Conservation (phyloP, 1,140 invertebrate species). For the Kradibia gibbosae region DNA sequence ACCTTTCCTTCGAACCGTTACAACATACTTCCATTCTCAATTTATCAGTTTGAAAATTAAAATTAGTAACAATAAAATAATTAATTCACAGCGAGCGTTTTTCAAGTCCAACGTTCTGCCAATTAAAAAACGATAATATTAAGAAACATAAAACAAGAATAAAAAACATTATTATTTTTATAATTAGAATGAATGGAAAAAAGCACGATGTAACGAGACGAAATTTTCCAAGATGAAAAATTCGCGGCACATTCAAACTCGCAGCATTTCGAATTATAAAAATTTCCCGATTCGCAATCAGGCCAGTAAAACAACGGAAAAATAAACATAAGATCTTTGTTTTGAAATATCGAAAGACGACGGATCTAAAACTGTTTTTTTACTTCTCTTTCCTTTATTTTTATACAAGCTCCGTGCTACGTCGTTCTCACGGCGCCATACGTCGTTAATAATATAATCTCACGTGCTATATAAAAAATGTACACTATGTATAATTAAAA, state of each 20-base stretch:
- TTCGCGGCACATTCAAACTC: slow-evolving; percentile 48
- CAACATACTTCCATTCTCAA: slow-evolving; percentile 42
- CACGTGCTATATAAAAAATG: slow-evolving; percentile 72
- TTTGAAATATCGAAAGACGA: slow-evolving; percentile 43
- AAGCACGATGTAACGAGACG: slow-evolving; percentile 44
- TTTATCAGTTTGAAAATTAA: slow-evolving; percentile 2
- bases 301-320: slow-evolving; percentile 52
- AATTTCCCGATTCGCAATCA: slow-evolving; percentile 48
- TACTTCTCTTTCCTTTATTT: slow-evolving; percentile 50
- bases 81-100: slow-evolving; percentile 4
- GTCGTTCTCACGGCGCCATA: slow-evolving; percentile 47
- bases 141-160: slow-evolving; percentile 30
- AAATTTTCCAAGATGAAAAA: slow-evolving; percentile 8
- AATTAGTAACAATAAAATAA: slow-evolving; percentile 26
- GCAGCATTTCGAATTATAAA: slow-evolving; percentile 40
- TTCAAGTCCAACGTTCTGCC: background rate
- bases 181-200: slow-evolving; percentile 19
- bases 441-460: slow-evolving; percentile 64
- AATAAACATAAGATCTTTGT: slow-evolving; percentile 34
- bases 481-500: slow-evolving; percentile 74
- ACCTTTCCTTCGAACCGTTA: slow-evolving; percentile 28
- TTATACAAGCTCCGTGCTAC: slow-evolving; percentile 57
- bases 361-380: slow-evolving; percentile 47
- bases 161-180: slow-evolving; percentile 16
- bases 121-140: slow-evolving; percentile 30